A percentile compares a stretch with the other conserved stretches of the same genome.
Evolutionary conservation across 2,113 vertebrate genomes (phyloP).

Genomic region (Benitochromis conjunctus): DNA sequence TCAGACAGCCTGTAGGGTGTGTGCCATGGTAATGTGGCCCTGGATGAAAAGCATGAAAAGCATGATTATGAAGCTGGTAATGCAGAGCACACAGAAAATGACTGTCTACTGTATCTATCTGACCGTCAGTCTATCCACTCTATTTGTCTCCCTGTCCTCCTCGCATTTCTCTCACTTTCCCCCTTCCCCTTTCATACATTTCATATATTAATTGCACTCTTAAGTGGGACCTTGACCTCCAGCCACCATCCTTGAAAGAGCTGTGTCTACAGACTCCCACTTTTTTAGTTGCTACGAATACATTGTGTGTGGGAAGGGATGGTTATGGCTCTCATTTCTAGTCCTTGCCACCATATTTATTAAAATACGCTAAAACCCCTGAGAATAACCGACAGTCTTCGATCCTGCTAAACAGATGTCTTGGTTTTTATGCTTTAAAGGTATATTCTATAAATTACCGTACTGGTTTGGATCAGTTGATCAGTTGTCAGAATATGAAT

Average conservation of each 20-base stretch:
- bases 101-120: neutral
- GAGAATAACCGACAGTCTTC: neutral
- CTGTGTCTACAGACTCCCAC: neutral
- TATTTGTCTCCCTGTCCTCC: neutral
- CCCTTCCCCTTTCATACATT: neutral
- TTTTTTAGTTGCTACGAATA: neutral
- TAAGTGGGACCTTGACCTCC: neutral
- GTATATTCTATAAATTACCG: neutral
- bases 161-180: neutral
- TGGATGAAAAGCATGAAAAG: slow-evolving; percentile 25
- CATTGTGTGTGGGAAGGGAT: neutral
- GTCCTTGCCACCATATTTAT: neutral
- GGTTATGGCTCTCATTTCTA: neutral
- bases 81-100: neutral
- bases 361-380: neutral
- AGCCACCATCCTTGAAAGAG: neutral
- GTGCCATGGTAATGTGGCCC: slow-evolving; percentile 30
- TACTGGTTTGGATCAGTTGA: neutral
- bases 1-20: slow-evolving; percentile 39
- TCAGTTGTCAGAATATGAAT: neutral
- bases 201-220: neutral
- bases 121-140: neutral
- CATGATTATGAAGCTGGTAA: neutral
- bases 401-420: neutral
- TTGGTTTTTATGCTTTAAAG: neutral